Evolutionary conservation across 2,113 vertebrate species (phyloP).

Genomic region (Semnornis frantzii): DNA sequence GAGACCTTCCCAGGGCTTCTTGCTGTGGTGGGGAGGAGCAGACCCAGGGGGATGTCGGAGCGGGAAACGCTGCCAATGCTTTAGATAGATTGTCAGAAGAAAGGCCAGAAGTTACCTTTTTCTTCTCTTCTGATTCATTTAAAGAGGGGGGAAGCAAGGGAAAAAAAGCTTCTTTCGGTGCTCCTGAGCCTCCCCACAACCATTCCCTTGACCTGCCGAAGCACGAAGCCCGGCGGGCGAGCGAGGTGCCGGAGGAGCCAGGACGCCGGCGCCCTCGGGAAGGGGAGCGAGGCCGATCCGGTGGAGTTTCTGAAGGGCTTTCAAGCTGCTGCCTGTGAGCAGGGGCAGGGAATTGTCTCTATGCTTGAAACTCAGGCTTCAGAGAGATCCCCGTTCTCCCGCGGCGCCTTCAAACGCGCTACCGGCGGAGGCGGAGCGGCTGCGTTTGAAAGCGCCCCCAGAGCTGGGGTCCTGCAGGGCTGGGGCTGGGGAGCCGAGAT

Average conservation of each 20-base stretch:
- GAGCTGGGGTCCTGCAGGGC: background rate
- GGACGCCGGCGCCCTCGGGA: background rate
- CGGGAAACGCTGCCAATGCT: background rate
- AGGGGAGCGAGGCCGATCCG: background rate
- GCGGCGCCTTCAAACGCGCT: constrained; percentile 5
- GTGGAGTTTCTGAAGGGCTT: background rate
- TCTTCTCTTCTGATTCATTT: background rate
- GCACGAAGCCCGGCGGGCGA: background rate
- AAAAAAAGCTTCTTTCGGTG: background rate
- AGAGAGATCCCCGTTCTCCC: constrained; percentile 26
- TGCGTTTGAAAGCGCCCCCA: background rate
- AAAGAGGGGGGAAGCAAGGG: background rate
- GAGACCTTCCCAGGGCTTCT: background rate
- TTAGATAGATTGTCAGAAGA: rapidly evolving
- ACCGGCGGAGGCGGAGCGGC: background rate
- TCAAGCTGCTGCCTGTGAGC: background rate
- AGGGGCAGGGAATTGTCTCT: background rate
- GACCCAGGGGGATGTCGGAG: background rate
- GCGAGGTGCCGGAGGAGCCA: background rate
- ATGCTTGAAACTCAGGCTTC: constrained; percentile 14
- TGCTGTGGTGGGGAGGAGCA: background rate
- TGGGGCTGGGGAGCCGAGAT: background rate
- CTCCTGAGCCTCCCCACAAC: background rate
- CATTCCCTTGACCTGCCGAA: background rate
- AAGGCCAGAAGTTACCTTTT: background rate